A percentile compares a stretch with the other conserved stretches of the same genome.
Conservation (phyloP, 2,888 invertebrate species). For the Nomada ferruginata region DNA sequence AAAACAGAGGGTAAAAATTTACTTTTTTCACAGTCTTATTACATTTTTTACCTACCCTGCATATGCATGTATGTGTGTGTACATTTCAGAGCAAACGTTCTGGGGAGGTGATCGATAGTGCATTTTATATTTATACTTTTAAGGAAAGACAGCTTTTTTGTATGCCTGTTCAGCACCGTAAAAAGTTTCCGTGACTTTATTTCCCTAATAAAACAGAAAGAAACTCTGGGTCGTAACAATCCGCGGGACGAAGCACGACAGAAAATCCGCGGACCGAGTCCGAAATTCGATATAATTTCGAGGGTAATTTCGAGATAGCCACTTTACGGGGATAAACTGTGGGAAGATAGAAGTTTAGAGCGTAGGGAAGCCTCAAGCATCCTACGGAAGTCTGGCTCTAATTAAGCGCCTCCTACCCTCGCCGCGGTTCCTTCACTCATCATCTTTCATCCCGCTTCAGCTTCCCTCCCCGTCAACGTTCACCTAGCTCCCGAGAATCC, state of each 20-base stretch:
- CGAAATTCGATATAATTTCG: constrained; percentile 77
- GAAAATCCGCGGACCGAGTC: constrained; percentile 45
- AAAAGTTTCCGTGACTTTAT: no score
- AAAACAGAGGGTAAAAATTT: no score
- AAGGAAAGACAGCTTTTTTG: no score
- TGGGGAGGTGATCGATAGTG: no score
- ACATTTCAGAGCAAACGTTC: no score
- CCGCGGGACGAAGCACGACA: constrained; percentile 6
- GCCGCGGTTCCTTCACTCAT: constrained; percentile 80
- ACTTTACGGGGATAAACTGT: constrained; percentile 82
- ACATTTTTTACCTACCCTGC: no score
- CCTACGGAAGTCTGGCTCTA: constrained; percentile 84
- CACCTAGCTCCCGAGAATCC: constrained; percentile 62
- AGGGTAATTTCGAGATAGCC: constrained; percentile 80
- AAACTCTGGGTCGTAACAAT: not conserved
- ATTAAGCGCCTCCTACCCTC: constrained; percentile 81
- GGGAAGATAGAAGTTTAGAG: constrained; percentile 80
- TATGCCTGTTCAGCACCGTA: no score
- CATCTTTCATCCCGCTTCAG: constrained; percentile 78
- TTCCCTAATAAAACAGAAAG: not conserved
- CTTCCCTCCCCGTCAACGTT: constrained; percentile 54
- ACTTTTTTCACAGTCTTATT: no score
- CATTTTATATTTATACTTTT: no score
- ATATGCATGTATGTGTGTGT: no score
- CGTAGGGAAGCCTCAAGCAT: constrained; percentile 82